phyloP scores from a whole-genome alignment of 2,797 vertebrate genomes.

The Taeniopygia guttata region DNA sequence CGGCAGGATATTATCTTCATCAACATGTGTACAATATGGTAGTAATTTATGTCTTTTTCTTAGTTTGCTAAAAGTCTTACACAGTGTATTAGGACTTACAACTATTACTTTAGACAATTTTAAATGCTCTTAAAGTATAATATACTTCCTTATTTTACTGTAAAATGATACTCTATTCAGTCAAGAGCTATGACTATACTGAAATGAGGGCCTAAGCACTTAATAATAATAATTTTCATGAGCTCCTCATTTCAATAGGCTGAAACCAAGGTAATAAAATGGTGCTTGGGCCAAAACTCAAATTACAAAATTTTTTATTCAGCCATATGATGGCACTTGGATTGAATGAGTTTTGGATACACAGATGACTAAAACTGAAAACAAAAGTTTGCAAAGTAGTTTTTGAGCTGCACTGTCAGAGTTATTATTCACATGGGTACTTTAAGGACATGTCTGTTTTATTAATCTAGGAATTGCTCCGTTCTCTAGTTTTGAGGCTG shows the following conservation, averaged over 20 bases:
- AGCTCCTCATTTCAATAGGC: background rate
- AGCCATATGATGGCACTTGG: background rate
- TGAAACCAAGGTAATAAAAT: conserved; percentile 2
- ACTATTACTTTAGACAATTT: conserved; percentile 51
- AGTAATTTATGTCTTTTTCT: conserved; percentile 57
- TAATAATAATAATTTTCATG: background rate
- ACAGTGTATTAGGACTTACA: conserved; percentile 30
- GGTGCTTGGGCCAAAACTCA: background rate
- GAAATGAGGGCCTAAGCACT: conserved; percentile 11
- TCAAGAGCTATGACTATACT: background rate
- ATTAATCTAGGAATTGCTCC: background rate
- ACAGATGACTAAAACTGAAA: background rate
- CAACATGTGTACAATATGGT: conserved; percentile 57
- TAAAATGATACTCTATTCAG: conserved; percentile 9
- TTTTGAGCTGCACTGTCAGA: background rate
- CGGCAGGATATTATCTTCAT: conserved; percentile 59
- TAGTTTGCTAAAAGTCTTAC: conserved; percentile 53
- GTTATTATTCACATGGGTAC: background rate
- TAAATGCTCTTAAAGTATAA: conserved; percentile 16
- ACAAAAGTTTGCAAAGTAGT: background rate
- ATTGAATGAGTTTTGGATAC: background rate
- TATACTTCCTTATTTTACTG: conserved; percentile 20
- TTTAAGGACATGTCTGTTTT: background rate
- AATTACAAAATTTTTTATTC: background rate
- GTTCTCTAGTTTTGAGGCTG: background rate